Conservation (phyloP, 2,888 invertebrate genomes). For the Heliconius charithonia region DNA sequence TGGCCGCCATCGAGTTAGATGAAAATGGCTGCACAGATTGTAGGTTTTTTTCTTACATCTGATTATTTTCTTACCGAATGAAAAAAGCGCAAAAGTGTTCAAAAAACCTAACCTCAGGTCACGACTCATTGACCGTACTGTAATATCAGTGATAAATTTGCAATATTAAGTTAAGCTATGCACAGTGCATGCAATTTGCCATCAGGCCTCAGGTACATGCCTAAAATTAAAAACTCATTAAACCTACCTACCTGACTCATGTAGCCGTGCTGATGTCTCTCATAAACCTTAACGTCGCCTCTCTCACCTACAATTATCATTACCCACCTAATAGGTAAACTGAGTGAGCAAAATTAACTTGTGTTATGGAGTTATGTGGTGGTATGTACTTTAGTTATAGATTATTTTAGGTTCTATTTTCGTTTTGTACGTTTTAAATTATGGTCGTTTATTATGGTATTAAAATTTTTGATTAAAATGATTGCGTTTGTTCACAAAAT, state of each 20-base stretch:
- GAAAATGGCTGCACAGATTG: too few species aligned
- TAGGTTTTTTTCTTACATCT: too few species aligned
- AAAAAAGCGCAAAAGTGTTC: too few species aligned
- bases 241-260: conserved; percentile 9
- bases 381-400: background rate
- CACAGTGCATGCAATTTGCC: conserved; percentile 9
- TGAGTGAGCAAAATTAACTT: conserved; percentile 15
- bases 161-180: conserved; percentile 13
- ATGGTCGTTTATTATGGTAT: background rate
- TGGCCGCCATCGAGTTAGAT: too few species aligned
- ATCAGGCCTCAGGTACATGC: conserved; percentile 16
- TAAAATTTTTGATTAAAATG: background rate
- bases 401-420: background rate
- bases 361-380: background rate
- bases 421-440: background rate
- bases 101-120: too few species aligned
- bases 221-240: conserved; percentile 35
- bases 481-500: background rate
- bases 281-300: conserved; percentile 31
- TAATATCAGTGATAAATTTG: background rate
- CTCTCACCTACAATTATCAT: conserved; percentile 29
- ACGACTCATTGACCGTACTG: too few species aligned
- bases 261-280: conserved; percentile 19
- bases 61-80: too few species aligned
- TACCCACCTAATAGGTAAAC: conserved; percentile 22